Evolutionary conservation across 2,888 invertebrate genomes (phyloP).

Genomic region (Mythimna albipuncta): DNA sequence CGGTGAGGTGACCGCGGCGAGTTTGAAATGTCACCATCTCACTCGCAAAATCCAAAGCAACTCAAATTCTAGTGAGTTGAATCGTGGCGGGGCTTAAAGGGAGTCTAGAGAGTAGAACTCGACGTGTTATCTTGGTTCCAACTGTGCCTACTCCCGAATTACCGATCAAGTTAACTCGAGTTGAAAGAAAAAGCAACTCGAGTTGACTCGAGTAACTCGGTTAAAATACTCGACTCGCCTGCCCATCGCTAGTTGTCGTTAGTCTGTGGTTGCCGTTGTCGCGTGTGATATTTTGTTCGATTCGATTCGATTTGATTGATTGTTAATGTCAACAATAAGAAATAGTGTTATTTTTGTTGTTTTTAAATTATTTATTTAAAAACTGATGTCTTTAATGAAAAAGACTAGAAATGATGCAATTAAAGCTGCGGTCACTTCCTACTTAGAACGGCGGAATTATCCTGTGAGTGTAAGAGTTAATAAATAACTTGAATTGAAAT

Average conservation of each 20-base stretch:
- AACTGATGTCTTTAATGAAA: constrained; percentile 88
- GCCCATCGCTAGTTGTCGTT: no score
- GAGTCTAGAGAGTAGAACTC: no score
- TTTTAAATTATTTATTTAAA: constrained; percentile 31
- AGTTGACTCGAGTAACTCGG: neutral
- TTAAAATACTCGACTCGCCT: no score
- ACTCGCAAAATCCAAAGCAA: no score
- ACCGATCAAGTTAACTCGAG: no score
- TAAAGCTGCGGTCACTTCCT: constrained; percentile 92
- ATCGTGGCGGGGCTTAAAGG: no score
- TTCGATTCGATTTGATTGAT: neutral
- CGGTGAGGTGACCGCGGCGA: no score
- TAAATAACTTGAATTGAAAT: neutral
- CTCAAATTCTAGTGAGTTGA: no score
- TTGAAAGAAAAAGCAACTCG: neutral
- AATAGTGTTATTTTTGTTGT: constrained; percentile 42
- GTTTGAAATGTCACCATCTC: no score
- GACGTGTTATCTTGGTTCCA: no score
- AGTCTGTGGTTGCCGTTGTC: no score
- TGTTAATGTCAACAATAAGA: constrained; percentile 28
- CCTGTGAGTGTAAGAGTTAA: constrained; percentile 84
- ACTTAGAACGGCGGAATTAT: constrained; percentile 93
- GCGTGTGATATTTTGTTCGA: constrained; percentile 1
- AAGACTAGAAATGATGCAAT: constrained; percentile 92
- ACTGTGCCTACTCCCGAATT: no score